A percentile compares a stretch with the other conserved stretches of the same genome.
Evolutionary conservation across 2,797 vertebrate genomes (phyloP).

Genomic region (Lindbergichthys nudifrons): DNA sequence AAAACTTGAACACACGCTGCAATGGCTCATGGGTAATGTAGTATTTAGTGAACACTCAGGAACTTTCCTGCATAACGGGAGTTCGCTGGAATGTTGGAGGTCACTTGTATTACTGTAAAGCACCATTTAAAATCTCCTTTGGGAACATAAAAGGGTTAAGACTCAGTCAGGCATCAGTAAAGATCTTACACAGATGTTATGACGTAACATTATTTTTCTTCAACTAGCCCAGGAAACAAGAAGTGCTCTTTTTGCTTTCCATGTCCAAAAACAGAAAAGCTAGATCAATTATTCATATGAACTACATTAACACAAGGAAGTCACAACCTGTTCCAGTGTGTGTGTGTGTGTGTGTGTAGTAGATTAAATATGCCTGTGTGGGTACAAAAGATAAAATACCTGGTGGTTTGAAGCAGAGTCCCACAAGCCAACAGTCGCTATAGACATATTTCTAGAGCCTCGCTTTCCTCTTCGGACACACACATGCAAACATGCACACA

Average conservation of each 20-base stretch:
- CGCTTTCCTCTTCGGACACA: background rate
- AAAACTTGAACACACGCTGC: background rate
- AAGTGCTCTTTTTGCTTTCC: background rate
- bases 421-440: no score
- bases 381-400: slow-evolving; percentile 11
- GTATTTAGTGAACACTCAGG: background rate
- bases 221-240: background rate
- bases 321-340: background rate
- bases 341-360: background rate
- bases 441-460: slow-evolving; percentile 11
- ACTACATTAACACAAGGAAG: background rate
- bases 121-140: background rate
- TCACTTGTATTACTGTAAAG: background rate
- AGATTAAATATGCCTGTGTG: background rate
- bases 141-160: background rate
- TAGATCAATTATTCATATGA: background rate
- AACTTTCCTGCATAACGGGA: background rate
- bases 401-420: no score
- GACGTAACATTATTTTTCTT: background rate
- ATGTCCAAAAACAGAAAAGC: background rate
- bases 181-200: background rate
- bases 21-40: background rate
- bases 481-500: slow-evolving; percentile 10
- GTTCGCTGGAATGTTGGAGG: background rate
- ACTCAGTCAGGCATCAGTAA: background rate